phyloP scores from a whole-genome alignment of 2,797 vertebrate species.

The Poeciliopsis turneri region DNA sequence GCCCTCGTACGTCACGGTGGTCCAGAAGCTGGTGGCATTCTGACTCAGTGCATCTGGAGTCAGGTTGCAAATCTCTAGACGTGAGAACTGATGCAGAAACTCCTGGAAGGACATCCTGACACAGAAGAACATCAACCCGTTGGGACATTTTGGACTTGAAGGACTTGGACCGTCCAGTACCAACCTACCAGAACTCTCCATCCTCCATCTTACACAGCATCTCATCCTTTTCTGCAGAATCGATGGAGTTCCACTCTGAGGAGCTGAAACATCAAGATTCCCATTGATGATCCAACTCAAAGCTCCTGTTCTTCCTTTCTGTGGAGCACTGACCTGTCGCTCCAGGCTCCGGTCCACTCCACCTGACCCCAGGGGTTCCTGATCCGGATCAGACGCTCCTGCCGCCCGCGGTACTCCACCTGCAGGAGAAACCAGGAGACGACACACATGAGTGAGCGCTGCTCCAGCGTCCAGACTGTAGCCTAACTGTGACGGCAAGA shows the following conservation, averaged over 20 bases:
- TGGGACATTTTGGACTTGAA: background rate
- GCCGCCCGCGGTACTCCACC: conserved; percentile 79
- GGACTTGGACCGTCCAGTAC: background rate
- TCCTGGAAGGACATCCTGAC: conserved; percentile 80
- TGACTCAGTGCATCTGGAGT: conserved; percentile 74
- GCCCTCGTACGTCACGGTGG: conserved; percentile 64
- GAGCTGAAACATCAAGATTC: conserved; percentile 74
- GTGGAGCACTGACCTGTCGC: conserved; percentile 82
- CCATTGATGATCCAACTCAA: background rate
- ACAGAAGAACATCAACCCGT: background rate
- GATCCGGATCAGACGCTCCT: conserved; percentile 86
- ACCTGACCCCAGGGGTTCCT: conserved; percentile 93
- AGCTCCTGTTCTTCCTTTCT: accelerated
- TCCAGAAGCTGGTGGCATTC: conserved; percentile 66
- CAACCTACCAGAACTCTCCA: conserved; percentile 92
- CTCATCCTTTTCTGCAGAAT: conserved; percentile 76
- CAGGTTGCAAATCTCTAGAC: conserved; percentile 82
- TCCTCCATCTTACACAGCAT: conserved; percentile 89
- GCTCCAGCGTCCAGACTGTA: background rate
- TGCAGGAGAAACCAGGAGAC: conserved; percentile 42
- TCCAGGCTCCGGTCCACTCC: conserved; percentile 96
- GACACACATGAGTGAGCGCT: background rate
- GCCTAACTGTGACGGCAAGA: background rate
- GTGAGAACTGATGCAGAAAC: conserved; percentile 74
- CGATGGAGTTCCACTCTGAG: conserved; percentile 85